Conservation (phyloP, 2,113 vertebrate species). For the Antennarius striatus region DNA sequence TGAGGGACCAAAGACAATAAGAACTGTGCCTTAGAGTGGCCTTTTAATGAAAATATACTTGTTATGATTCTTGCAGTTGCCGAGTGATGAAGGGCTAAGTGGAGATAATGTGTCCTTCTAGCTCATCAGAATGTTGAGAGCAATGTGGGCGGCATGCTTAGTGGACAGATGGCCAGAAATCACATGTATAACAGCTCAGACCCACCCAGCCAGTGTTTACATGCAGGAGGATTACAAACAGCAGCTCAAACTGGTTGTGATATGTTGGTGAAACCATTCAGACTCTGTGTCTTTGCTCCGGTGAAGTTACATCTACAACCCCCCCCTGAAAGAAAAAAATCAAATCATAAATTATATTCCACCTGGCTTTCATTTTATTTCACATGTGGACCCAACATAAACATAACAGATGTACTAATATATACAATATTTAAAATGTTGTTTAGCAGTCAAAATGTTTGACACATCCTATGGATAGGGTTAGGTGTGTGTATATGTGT, state of each 20-base stretch:
- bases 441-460: too few relatives aligned
- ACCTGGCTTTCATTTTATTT: too few relatives aligned
- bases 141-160: constrained; percentile 44
- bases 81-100: constrained; percentile 63
- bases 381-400: too few relatives aligned
- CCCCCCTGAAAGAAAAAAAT: too few relatives aligned
- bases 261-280: constrained; percentile 3
- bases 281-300: neutral
- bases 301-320: neutral
- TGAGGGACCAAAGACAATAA: constrained; percentile 57
- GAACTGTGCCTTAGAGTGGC: constrained; percentile 47
- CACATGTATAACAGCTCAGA: constrained; percentile 32
- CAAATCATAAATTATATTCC: too few relatives aligned
- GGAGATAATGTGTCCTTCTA: constrained; percentile 66
- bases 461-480: too few relatives aligned
- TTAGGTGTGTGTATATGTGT: too few relatives aligned
- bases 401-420: too few relatives aligned
- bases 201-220: constrained; percentile 22
- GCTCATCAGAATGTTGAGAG: constrained; percentile 55
- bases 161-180: constrained; percentile 56
- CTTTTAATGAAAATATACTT: constrained; percentile 53
- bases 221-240: constrained; percentile 23
- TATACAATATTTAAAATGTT: too few relatives aligned
- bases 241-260: constrained; percentile 19
- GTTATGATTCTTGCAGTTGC: constrained; percentile 64